These are phyloP conservation scores for Apis laboriosa DNA, from an alignment of 1,140 invertebrate genomes.

Conservation along the genomic window DNA sequence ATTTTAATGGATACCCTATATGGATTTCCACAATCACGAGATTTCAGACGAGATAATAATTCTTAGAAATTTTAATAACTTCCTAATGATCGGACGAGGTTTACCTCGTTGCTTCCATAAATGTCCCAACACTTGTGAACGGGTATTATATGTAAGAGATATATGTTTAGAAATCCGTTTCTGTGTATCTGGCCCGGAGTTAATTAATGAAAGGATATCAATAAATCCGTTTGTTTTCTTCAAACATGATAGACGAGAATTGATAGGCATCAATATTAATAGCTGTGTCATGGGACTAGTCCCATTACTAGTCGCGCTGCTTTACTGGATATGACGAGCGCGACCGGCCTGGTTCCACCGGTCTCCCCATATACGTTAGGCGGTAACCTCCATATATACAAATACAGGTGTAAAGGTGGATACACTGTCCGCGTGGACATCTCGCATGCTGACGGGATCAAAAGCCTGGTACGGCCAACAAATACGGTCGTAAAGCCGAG, in stretches of 20 bases:
- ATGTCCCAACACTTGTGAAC: too few species aligned
- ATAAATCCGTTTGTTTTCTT: constrained; percentile 19
- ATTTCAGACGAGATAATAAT: too few species aligned
- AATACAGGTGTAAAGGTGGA: constrained; percentile 72
- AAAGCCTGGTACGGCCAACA: constrained; percentile 71
- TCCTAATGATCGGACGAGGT: too few species aligned
- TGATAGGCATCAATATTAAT: constrained; percentile 38
- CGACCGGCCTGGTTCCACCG: constrained; percentile 55
- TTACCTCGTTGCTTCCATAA: too few species aligned
- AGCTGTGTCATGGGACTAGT: constrained; percentile 33
- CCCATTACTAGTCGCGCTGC: constrained; percentile 40
- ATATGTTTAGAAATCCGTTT: too few species aligned
- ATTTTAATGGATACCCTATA: too few species aligned
- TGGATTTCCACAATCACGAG: too few species aligned
- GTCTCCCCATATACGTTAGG: constrained; percentile 66
- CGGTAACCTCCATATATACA: constrained; percentile 63
- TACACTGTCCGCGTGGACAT: constrained; percentile 62
- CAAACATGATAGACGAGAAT: constrained; percentile 5
- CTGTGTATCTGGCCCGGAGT: neutral
- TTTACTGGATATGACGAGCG: constrained; percentile 62
- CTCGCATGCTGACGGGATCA: constrained; percentile 74
- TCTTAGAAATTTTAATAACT: too few species aligned
- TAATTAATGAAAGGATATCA: neutral
- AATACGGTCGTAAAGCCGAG: constrained; percentile 63
- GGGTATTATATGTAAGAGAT: too few species aligned